phyloP scores from a whole-genome alignment of 2,888 invertebrate genomes.

The Metalampra italica region DNA sequence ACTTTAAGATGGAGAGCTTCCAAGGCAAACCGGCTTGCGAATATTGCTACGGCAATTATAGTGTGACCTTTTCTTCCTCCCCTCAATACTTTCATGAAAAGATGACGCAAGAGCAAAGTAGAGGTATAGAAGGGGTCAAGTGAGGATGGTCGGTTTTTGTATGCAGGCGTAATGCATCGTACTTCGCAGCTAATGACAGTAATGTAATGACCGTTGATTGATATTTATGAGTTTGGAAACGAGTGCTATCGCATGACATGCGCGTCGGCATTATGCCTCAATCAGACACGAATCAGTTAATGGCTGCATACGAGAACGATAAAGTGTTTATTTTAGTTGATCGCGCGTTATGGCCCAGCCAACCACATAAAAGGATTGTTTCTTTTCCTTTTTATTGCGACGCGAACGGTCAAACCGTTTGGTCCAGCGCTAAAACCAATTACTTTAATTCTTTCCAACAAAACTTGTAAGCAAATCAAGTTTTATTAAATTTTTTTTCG shows the following conservation, averaged over 20 bases:
- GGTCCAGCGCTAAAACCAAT: too few species aligned
- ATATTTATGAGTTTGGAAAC: slow-evolving; percentile 62
- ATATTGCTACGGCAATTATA: slow-evolving; percentile 18
- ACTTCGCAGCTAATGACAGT: slow-evolving; percentile 34
- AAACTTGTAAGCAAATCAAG: too few species aligned
- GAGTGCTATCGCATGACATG: slow-evolving; percentile 45
- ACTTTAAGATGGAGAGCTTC: slow-evolving; percentile 30
- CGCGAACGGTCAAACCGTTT: neutral
- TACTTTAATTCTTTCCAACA: too few species aligned
- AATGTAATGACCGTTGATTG: slow-evolving; percentile 57
- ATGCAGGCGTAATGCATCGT: slow-evolving; percentile 29
- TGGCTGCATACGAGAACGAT: slow-evolving; percentile 1
- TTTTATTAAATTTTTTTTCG: too few species aligned
- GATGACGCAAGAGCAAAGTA: slow-evolving; percentile 5
- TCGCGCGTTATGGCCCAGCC: neutral
- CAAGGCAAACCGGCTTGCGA: slow-evolving; percentile 32
- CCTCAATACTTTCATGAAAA: neutral
- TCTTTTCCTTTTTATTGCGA: neutral
- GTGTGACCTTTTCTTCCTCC: slow-evolving; percentile 15
- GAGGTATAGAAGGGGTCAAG: slow-evolving; percentile 17
- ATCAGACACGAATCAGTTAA: slow-evolving; percentile 28
- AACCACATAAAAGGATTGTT: neutral
- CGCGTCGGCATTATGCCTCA: slow-evolving; percentile 38
- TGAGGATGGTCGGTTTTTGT: slow-evolving; percentile 24
- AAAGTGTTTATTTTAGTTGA: neutral